Percentiles rank a stretch among this genome's conserved stretches.
These are phyloP conservation scores for Drosophila simulans DNA, from an alignment of 1,140 invertebrate species.

Conservation along the genomic window DNA sequence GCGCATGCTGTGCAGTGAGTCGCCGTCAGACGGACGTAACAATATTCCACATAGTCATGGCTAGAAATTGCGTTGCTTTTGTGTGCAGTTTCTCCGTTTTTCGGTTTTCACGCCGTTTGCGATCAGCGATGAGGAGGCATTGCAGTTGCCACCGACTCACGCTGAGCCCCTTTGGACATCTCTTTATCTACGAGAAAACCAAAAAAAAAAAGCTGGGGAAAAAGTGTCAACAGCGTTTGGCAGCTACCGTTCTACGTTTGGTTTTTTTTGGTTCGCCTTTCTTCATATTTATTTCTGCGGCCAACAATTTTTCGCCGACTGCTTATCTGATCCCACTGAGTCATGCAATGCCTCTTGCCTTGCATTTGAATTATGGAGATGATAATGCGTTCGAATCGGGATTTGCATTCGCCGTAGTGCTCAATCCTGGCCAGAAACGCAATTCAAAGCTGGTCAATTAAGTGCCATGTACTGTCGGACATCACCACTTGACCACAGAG, in stretches of 20 bases:
- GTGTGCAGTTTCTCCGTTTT: constrained; percentile 37
- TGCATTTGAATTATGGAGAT: constrained; percentile 81
- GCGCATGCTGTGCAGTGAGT: constrained; percentile 79
- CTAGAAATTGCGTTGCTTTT: constrained; percentile 74
- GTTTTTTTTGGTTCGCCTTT: constrained; percentile 57
- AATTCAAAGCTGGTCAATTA: constrained; percentile 64
- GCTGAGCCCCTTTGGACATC: constrained; percentile 43
- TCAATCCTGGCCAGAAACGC: constrained; percentile 36
- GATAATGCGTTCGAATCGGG: constrained; percentile 74
- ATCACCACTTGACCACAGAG: constrained; percentile 43
- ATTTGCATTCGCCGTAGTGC: constrained; percentile 15
- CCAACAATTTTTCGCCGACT: constrained; percentile 66
- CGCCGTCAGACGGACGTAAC: constrained; percentile 54
- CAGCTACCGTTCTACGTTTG: constrained; percentile 72
- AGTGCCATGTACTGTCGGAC: constrained; percentile 66
- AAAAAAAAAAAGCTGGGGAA: constrained; percentile 26
- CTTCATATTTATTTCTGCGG: constrained; percentile 71
- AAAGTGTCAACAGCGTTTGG: constrained; percentile 73
- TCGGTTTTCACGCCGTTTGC: constrained; percentile 34
- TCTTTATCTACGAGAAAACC: constrained; percentile 26
- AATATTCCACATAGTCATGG: constrained; percentile 69
- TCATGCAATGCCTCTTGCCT: constrained; percentile 72
- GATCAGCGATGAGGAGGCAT: constrained; percentile 53
- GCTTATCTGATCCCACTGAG: constrained; percentile 76
- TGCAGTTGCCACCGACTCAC: constrained; percentile 36